A percentile compares a stretch with the other conserved stretches of the same genome.
phyloP scores from a whole-genome alignment of 2,797 vertebrate genomes.

The Holocentrus rufus region DNA sequence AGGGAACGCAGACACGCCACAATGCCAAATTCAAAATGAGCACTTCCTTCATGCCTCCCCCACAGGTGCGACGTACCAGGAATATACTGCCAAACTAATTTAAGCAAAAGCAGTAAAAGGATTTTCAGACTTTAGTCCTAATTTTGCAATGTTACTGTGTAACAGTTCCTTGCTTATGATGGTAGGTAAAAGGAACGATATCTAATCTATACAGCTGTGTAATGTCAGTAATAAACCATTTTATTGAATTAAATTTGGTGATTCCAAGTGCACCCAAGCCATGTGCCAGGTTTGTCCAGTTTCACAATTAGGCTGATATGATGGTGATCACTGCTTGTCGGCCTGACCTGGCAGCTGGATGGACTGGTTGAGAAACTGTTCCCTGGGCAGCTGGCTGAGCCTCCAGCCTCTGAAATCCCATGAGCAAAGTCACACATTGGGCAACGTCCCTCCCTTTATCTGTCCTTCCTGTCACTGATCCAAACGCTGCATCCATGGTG shows the following conservation, averaged over 20 bases:
- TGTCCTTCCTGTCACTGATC: background rate
- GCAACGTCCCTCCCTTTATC: constrained; percentile 26
- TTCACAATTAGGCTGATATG: constrained; percentile 3
- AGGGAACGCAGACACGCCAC: background rate
- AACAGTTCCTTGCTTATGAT: background rate
- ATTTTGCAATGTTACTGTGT: background rate
- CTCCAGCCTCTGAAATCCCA: background rate
- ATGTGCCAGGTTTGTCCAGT: background rate
- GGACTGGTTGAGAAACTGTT: constrained; percentile 21
- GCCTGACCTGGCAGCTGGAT: constrained; percentile 8
- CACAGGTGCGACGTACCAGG: background rate
- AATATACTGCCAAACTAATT: background rate
- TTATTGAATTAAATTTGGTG: background rate
- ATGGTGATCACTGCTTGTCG: background rate
- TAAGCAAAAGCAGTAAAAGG: too few species aligned
- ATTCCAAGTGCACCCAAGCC: background rate
- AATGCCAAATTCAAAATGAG: background rate
- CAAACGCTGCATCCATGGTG: background rate
- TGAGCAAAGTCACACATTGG: constrained; percentile 41
- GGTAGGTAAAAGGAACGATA: background rate
- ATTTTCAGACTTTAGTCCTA: too few species aligned
- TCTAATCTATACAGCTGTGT: background rate
- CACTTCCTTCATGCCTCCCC: background rate
- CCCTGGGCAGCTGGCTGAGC: background rate
- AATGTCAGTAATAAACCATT: background rate